Evolutionary conservation across 2,888 invertebrate species (phyloP).

Genomic region (Empis livida): DNA sequence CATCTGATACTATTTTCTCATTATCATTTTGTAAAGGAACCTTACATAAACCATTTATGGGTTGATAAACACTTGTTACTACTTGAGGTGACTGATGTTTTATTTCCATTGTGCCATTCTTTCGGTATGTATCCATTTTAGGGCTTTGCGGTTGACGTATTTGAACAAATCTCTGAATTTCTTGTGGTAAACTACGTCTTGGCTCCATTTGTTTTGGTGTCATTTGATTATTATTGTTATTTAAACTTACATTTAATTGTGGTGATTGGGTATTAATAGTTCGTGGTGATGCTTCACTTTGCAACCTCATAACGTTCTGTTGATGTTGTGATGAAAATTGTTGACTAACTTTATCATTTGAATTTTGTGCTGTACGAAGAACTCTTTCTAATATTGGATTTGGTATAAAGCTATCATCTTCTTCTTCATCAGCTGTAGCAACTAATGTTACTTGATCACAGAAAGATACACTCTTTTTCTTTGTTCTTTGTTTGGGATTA

Average conservation of each 20-base stretch:
- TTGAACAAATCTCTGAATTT: conserved; percentile 32
- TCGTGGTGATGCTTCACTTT: conserved; percentile 31
- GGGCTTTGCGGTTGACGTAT: conserved; percentile 18
- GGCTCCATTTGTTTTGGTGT: background rate
- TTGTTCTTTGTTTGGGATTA: conserved; percentile 49
- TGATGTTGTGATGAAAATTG: conserved; percentile 49
- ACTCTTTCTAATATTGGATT: conserved; percentile 83
- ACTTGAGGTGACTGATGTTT: background rate
- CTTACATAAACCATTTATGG: conserved; percentile 4
- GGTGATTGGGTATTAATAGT: conserved; percentile 17
- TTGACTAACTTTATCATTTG: conserved; percentile 36
- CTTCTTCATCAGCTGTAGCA: conserved; percentile 84
- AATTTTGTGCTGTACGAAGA: conserved; percentile 62
- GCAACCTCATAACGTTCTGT: conserved; percentile 39
- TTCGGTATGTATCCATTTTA: conserved; percentile 22
- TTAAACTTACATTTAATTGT: background rate
- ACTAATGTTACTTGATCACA: conserved; percentile 89
- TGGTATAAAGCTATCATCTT: conserved; percentile 79
- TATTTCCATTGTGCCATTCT: conserved; percentile 7
- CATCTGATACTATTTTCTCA: conserved; percentile 8
- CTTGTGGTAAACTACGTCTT: conserved; percentile 18
- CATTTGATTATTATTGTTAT: conserved; percentile 7
- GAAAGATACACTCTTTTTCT: conserved; percentile 90
- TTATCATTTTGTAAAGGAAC: background rate
- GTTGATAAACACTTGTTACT: background rate